These are phyloP conservation scores for Rhyacophila evoluta DNA, from an alignment of 2,888 invertebrate species.

Conservation along the genomic window DNA sequence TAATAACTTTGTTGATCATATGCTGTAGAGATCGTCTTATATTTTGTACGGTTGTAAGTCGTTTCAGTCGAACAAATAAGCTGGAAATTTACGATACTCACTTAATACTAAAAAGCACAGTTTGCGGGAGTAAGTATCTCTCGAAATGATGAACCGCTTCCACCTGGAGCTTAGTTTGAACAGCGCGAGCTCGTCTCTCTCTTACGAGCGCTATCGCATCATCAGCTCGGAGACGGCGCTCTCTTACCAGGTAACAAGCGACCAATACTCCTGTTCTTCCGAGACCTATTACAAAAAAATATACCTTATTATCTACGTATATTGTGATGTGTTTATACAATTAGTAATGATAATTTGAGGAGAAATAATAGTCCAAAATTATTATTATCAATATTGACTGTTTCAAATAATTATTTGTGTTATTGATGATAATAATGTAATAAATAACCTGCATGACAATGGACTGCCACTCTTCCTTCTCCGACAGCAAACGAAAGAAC, in stretches of 20 bases:
- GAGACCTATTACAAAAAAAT: slow-evolving; percentile 72
- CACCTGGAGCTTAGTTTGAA: slow-evolving; percentile 87
- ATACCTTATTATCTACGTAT: too few species aligned
- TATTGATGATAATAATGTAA: too few species aligned
- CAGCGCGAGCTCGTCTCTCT: slow-evolving; percentile 80
- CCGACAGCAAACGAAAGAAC: slow-evolving; percentile 86
- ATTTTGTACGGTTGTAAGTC: too few species aligned
- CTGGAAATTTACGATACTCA: slow-evolving; percentile 61
- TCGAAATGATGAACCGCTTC: slow-evolving; percentile 86
- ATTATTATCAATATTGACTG: too few species aligned
- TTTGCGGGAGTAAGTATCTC: slow-evolving; percentile 81
- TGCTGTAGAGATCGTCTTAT: too few species aligned
- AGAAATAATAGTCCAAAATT: too few species aligned
- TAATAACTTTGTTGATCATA: too few species aligned
- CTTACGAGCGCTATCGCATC: slow-evolving; percentile 86
- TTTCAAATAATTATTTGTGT: too few species aligned
- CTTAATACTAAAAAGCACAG: slow-evolving; percentile 79
- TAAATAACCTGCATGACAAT: slow-evolving; percentile 93
- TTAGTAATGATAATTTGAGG: too few species aligned
- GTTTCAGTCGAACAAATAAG: too few species aligned
- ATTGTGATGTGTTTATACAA: too few species aligned
- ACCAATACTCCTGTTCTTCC: slow-evolving; percentile 90
- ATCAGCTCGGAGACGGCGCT: slow-evolving; percentile 79
- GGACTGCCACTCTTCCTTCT: slow-evolving; percentile 86
- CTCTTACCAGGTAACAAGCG: slow-evolving; percentile 87